Conservation (phyloP, 1,140 invertebrate species). For the Euura lappo region DNA sequence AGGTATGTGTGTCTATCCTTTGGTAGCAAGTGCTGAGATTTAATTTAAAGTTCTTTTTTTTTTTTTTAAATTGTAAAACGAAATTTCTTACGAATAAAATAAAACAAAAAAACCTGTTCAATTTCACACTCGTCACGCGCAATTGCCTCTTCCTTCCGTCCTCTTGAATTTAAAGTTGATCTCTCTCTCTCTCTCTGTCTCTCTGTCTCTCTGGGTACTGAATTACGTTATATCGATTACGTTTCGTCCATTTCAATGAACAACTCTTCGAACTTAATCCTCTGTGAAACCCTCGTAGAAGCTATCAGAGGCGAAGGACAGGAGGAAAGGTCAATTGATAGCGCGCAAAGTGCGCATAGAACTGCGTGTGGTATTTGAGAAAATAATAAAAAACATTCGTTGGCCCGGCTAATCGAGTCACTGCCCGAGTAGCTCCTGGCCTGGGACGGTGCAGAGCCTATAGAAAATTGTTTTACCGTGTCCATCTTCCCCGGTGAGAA, state of each 20-base stretch:
- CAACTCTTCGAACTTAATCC: too few species aligned
- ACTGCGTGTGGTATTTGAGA: too few species aligned
- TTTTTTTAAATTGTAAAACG: background rate
- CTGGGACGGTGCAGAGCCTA: constrained; percentile 63
- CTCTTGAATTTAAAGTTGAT: background rate
- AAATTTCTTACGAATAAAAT: background rate
- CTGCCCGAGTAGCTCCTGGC: constrained; percentile 60
- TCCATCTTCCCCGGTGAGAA: constrained; percentile 92
- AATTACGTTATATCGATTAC: too few species aligned
- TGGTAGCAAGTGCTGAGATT: constrained; percentile 6
- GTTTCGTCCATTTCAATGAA: too few species aligned
- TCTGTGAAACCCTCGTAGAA: too few species aligned
- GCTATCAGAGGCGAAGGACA: too few species aligned
- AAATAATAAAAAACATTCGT: constrained; percentile 51
- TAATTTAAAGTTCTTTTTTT: background rate
- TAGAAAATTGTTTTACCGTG: constrained; percentile 76
- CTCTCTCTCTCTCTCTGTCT: background rate
- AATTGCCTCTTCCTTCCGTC: background rate
- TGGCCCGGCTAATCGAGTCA: constrained; percentile 44
- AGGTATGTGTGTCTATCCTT: constrained; percentile 3
- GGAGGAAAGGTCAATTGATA: too few species aligned
- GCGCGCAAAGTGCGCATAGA: too few species aligned
- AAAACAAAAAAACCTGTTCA: background rate
- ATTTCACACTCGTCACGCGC: background rate
- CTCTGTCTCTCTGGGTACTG: background rate